A percentile compares a stretch with the other conserved stretches of the same genome.
Evolutionary conservation across 2,888 invertebrate genomes (phyloP).

Genomic region (Hirtodrosophila alboralis): DNA sequence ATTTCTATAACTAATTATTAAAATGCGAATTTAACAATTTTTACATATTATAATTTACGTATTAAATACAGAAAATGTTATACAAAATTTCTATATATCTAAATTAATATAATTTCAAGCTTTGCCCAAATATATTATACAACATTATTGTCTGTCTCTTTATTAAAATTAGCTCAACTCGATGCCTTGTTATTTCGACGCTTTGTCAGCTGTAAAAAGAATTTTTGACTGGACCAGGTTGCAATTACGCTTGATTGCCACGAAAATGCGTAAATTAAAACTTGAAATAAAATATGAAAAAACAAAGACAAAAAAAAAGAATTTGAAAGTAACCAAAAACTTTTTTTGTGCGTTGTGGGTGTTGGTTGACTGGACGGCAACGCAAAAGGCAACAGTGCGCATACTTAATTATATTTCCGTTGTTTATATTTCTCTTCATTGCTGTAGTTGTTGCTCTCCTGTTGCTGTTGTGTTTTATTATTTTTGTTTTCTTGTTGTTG

Average conservation of each 20-base stretch:
- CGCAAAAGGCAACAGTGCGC: slow-evolving; percentile 71
- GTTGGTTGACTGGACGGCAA: slow-evolving; percentile 24
- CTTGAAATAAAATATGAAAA: slow-evolving; percentile 45
- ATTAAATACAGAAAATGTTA: too few relatives aligned
- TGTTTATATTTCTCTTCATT: slow-evolving; percentile 56
- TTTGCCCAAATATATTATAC: too few relatives aligned
- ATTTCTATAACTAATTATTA: too few relatives aligned
- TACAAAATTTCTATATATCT: too few relatives aligned
- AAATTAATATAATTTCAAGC: too few relatives aligned
- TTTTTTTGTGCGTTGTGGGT: slow-evolving; percentile 42
- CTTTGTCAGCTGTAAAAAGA: slow-evolving; percentile 21
- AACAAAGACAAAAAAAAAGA: slow-evolving; percentile 8
- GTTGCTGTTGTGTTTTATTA: slow-evolving; percentile 1
- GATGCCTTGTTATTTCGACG: neutral
- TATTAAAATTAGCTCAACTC: neutral
- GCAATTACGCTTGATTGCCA: slow-evolving; percentile 70
- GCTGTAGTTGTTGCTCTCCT: slow-evolving; percentile 7
- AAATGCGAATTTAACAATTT: too few relatives aligned
- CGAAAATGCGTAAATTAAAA: slow-evolving; percentile 65
- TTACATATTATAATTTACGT: too few relatives aligned
- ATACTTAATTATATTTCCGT: slow-evolving; percentile 76
- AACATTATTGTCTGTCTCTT: neutral
- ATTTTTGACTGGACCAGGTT: slow-evolving; percentile 21
- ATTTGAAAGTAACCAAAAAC: slow-evolving; percentile 52
- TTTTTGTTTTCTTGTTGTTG: slow-evolving; percentile 6